Base-by-base conservation (phyloP, 1,140 invertebrate species). In the Rhopalosiphum maidis region DNA sequence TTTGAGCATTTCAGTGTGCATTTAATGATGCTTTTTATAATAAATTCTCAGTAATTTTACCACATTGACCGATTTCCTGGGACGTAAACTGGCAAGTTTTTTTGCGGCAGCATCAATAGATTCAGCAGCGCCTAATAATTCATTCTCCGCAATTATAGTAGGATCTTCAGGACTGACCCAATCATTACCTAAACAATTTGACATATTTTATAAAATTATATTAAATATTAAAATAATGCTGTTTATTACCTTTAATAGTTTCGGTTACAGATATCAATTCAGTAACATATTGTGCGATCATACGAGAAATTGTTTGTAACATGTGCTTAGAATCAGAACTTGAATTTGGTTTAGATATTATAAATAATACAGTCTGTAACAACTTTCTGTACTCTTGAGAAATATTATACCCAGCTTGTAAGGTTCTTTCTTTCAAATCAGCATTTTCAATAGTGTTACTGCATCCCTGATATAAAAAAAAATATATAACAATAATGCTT, bases 71-170 rank as follows among this genome's bases (percentile, higher is more conserved):
- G 96, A 97, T 94, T 97, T 96, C 68, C 98, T 96, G 35, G 99
- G 99, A 94, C 98, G 96, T 41, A 99, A 95, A 95, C 97, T 97
- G 1, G 98, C 98, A 91, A 99, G 96, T 95, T 99, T 99, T 95
- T 98, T 98, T 3, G 99, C 99, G 60, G 99, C 99, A 0, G 99
- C 99, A 96, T 99, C 99, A 94, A 99, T 99, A 41, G 99, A 99
- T 54, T 98, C 98, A 0, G 99, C 99, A 22, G 99, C 99, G 30
- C 98, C 98, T 2, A 99, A 96, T n/a, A 99, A 95, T 95, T 99
- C 99, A 95, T 99, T 99, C 95, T 99, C 99, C 2, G 99, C 99
- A 94, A 99, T 99, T 1, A 99, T 98, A 0, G 98, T 99, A 0
- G 99, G 98, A 96, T 99, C 99, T 95, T 99, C 98, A 0, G 98